Percentiles rank a stretch among this genome's conserved stretches.
Evolutionary conservation across 2,113 vertebrate genomes (phyloP).

Genomic region (Dipodomys spectabilis): DNA sequence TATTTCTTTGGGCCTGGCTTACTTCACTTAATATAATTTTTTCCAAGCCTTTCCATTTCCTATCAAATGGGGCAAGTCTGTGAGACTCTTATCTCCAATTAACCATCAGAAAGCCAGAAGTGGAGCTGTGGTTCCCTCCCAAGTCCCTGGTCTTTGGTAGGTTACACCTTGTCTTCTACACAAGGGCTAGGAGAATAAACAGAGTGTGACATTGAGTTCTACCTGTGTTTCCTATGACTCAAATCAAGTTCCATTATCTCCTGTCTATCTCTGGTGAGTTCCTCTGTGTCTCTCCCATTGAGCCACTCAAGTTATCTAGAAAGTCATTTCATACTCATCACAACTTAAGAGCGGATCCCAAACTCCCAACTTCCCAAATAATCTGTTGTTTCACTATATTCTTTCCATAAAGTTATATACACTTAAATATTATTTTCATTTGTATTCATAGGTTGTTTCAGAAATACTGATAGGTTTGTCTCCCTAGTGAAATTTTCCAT

Average conservation of each 20-base stretch:
- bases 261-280: background rate
- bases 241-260: background rate
- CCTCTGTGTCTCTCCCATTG: conserved; percentile 20
- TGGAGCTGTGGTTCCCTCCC: background rate
- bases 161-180: background rate
- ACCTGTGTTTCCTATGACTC: background rate
- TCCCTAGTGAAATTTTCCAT: conserved; percentile 44
- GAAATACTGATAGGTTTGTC: conserved; percentile 15
- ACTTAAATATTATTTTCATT: conserved; percentile 44
- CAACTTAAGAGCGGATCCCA: conserved; percentile 9
- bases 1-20: no score
- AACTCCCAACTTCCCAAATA: background rate
- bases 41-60: no score
- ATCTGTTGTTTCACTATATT: background rate
- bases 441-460: conserved; percentile 10
- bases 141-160: background rate
- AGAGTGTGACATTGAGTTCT: background rate
- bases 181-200: background rate
- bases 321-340: background rate
- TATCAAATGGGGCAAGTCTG: no score
- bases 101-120: no score
- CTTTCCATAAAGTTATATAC: background rate
- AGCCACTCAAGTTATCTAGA: background rate
- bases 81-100: no score
- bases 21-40: no score